These are phyloP conservation scores for Adoxophyes honmai DNA, from an alignment of 1,140 invertebrate species.

Conservation along the genomic window DNA sequence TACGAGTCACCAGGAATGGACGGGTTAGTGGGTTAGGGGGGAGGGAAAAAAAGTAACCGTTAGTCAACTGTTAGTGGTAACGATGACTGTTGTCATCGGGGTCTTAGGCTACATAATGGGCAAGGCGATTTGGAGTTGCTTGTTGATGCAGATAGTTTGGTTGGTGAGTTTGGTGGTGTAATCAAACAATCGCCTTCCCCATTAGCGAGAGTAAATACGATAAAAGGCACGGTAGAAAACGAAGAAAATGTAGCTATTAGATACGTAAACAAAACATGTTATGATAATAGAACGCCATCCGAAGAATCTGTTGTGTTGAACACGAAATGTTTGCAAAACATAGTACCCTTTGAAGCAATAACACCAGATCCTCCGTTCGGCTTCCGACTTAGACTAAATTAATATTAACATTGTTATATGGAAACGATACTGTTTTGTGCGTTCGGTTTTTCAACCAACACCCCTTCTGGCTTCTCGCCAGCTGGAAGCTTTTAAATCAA, in stretches of 20 bases:
- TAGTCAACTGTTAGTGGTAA: conserved; percentile 47
- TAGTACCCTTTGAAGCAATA: conserved; percentile 59
- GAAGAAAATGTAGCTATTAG: conserved; percentile 54
- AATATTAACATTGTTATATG: conserved; percentile 51
- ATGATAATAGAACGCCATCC: conserved; percentile 70
- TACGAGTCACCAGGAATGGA: conserved; percentile 62
- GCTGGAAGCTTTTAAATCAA: conserved; percentile 60
- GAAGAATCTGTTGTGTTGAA: conserved; percentile 54
- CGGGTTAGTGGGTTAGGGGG: conserved; percentile 69
- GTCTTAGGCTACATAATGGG: background rate
- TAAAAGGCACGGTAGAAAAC: conserved; percentile 47
- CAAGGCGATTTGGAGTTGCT: background rate
- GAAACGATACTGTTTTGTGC: conserved; percentile 72
- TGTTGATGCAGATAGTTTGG: too few relatives aligned
- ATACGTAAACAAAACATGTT: conserved; percentile 71
- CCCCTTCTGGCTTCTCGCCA: conserved; percentile 71
- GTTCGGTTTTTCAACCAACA: conserved; percentile 69
- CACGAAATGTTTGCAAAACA: conserved; percentile 72
- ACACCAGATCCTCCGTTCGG: conserved; percentile 54
- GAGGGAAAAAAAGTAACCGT: conserved; percentile 60
- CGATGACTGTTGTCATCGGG: background rate
- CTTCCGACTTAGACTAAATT: conserved; percentile 49
- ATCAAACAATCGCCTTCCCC: conserved; percentile 37
- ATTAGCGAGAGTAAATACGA: conserved; percentile 43
- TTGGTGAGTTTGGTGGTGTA: too few relatives aligned